Conservation (phyloP, 2,113 vertebrate species). For the Rhinogobius similis region DNA sequence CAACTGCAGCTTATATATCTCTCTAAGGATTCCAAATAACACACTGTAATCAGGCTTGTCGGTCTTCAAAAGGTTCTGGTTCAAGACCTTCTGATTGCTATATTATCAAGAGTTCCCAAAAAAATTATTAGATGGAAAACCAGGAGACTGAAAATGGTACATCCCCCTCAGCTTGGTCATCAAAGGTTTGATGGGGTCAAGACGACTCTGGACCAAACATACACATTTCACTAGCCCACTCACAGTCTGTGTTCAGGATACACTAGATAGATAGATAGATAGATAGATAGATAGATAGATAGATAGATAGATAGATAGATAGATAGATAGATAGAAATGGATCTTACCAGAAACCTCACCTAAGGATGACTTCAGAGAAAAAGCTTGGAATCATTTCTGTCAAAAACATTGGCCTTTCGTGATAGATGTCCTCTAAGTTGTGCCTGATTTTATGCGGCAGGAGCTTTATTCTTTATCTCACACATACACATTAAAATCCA, state of each 20-base stretch:
- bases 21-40: too few relatives aligned
- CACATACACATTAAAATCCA: slow-evolving; percentile 35
- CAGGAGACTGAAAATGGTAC: too few relatives aligned
- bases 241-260: slow-evolving; percentile 31
- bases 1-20: not conserved
- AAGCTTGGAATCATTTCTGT: slow-evolving; percentile 10
- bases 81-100: too few relatives aligned
- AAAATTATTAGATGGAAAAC: too few relatives aligned
- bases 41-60: not conserved
- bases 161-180: too few relatives aligned
- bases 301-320: too few relatives aligned
- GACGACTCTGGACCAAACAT: too few relatives aligned
- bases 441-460: slow-evolving; percentile 38
- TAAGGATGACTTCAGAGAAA: slow-evolving; percentile 5
- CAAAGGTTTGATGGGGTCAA: too few relatives aligned
- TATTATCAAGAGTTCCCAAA: too few relatives aligned
- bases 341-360: slow-evolving; percentile 1
- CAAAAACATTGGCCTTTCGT: slow-evolving; percentile 10
- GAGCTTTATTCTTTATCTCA: slow-evolving; percentile 29
- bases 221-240: too few relatives aligned
- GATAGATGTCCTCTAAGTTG: slow-evolving; percentile 23
- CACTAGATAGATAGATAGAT: slow-evolving; percentile 40
- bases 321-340: slow-evolving; percentile 1
- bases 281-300: too few relatives aligned
- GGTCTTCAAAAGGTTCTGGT: too few relatives aligned